Evolutionary conservation across 2,797 vertebrate genomes (phyloP), one percentile per base, ranked within the genome.

Genomic region (Rhabdomys pumilio): DNA sequence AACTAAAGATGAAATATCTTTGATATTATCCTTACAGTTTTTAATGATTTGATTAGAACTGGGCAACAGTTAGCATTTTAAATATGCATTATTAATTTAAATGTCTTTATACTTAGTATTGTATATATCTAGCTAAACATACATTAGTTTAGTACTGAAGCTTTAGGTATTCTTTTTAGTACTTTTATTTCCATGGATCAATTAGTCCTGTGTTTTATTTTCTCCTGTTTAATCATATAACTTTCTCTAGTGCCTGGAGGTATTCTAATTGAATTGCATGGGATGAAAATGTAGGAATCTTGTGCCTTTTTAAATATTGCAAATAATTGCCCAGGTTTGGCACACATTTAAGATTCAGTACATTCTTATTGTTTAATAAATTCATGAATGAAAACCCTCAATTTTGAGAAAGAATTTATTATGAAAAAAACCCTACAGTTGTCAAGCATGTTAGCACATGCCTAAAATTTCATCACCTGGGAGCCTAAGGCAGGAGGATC

Each of bases 1-100:
- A 95, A 95, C 93, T 90, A 41, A 92, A 95, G 76, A 96, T 50
- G 69, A 91, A 94, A 53, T 91, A 91, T 82, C 53, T 91, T 95
- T 91, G 77, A 12, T 9, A 93, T 85, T 88, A 84, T 85, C 41
- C 55, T 90, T 96, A 87, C 67, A 19, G 14, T 91, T 92, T 81
- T 81, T 95, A 90, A 63, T 55, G 31, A 81, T 95, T 97, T 97
- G 31, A 77, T 69, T 89, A 59, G 47, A 63, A 90, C 65, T 83
- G 53, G 34, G 19, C 6, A 80, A 89, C 8, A n/a, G 59, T 85
- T 91, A 76, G 50, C 20, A 69, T 50, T 88, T 94, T 90, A 89
- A 95, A 53, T 67, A 73, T 82, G 1, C 47, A 61, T 92, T 90
- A 75, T 38, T 41, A 67, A 91, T 72, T 75, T 82, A 63, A 80